Conservation (phyloP, 2,888 invertebrate species). For the Polydrusus tereticollis region DNA sequence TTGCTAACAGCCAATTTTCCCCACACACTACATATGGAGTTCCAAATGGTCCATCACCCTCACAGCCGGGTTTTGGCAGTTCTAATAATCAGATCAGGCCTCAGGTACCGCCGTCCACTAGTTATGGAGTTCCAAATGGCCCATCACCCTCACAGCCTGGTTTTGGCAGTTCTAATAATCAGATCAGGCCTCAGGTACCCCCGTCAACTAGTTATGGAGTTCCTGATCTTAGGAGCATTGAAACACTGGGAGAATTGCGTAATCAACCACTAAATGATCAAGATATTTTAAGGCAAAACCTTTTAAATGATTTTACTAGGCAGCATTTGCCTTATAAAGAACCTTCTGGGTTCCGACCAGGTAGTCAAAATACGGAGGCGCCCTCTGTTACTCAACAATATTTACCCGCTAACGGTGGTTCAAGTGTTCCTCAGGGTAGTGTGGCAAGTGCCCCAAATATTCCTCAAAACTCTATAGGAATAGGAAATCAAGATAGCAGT, state of each 20-base stretch:
- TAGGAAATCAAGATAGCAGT: not conserved
- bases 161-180: not conserved
- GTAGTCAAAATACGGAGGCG: not conserved
- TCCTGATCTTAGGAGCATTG: constrained; percentile 45
- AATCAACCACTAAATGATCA: constrained; percentile 23
- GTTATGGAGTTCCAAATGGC: constrained; percentile 13
- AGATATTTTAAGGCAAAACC: constrained; percentile 31
- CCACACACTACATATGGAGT: constrained; percentile 25
- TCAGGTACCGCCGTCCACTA: constrained; percentile 7
- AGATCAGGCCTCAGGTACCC: not conserved
- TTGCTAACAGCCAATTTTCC: not conserved
- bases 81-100: not conserved
- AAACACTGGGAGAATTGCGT: constrained; percentile 48
- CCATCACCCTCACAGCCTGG: not conserved
- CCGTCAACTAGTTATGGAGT: constrained; percentile 48
- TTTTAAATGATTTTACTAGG: constrained; percentile 37
- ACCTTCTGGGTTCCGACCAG: constrained; percentile 35
- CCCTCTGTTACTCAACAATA: constrained; percentile 42
- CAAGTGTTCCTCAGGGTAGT: not conserved
- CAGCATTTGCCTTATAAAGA: constrained; percentile 41
- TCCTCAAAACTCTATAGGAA: constrained; percentile 15
- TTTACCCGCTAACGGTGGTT: constrained; percentile 46
- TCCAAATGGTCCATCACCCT: not conserved
- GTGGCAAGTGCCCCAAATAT: not conserved
- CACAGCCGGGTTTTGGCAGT: not conserved